These are phyloP conservation scores for Spea multiplicata DNA, from an alignment of 2,113 vertebrate species.

Conservation along the genomic window DNA sequence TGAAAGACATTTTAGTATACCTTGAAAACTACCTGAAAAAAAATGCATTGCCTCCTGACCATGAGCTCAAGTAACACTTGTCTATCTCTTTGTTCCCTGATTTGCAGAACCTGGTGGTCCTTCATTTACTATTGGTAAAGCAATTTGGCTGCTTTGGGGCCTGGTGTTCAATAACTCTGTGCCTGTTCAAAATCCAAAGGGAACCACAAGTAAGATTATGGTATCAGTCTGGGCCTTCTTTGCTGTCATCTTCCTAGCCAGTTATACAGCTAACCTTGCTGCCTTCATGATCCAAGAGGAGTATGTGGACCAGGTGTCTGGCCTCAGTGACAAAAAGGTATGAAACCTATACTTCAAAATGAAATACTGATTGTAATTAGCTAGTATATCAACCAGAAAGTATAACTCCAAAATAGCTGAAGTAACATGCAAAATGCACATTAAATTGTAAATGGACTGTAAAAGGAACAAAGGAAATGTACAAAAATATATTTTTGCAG, in stretches of 20 bases:
- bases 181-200: constrained; percentile 97
- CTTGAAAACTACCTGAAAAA: too few relatives aligned
- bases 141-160: constrained; percentile 98
- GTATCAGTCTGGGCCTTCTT: constrained; percentile 99
- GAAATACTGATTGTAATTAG: not conserved
- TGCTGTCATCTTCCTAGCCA: constrained; percentile 98
- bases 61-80: not conserved
- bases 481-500: too few relatives aligned
- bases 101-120: constrained; percentile 90
- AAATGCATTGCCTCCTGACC: not conserved
- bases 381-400: too few relatives aligned
- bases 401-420: too few relatives aligned
- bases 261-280: constrained; percentile 98
- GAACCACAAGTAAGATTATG: constrained; percentile 99
- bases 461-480: too few relatives aligned
- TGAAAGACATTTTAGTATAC: too few relatives aligned
- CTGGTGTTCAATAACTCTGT: constrained; percentile 99
- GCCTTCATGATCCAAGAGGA: constrained; percentile 99
- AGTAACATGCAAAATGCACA: too few relatives aligned
- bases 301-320: constrained; percentile 97
- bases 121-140: constrained; percentile 98
- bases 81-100: constrained; percentile 50
- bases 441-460: too few relatives aligned
- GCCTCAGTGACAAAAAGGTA: constrained; percentile 98
- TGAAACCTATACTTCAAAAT: not conserved